Percentiles rank a stretch among this genome's conserved stretches.
Conservation (phyloP, 2,113 vertebrate species). For the Meriones unguiculatus region DNA sequence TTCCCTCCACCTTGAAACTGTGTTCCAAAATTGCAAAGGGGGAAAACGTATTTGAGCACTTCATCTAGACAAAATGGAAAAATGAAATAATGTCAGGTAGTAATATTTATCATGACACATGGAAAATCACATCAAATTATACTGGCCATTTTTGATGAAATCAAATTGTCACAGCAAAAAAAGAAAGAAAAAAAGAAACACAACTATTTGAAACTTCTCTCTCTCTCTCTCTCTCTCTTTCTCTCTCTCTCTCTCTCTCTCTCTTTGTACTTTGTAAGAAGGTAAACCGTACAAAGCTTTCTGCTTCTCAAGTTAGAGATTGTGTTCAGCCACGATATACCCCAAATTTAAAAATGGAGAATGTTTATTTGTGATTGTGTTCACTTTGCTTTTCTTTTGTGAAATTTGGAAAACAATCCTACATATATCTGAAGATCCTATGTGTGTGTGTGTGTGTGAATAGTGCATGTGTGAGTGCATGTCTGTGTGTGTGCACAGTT, state of each 20-base stretch:
- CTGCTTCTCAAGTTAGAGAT: background rate
- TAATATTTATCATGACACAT: slow-evolving; percentile 30
- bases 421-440: background rate
- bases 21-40: slow-evolving; percentile 18
- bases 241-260: no score
- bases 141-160: slow-evolving; percentile 24
- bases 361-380: background rate
- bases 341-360: background rate
- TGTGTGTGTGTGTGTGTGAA: background rate
- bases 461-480: background rate
- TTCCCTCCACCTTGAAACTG: slow-evolving; percentile 2
- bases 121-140: slow-evolving; percentile 45
- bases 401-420: slow-evolving; percentile 14
- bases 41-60: slow-evolving; percentile 17
- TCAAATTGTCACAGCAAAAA: background rate
- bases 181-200: slow-evolving; percentile 2
- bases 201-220: background rate
- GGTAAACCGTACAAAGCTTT: background rate
- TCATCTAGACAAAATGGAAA: background rate
- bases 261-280: slow-evolving; percentile 27
- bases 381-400: background rate
- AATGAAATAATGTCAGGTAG: background rate
- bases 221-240: no score
- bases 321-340: background rate
- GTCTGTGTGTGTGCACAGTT: background rate